phyloP scores from a whole-genome alignment of 2,113 vertebrate species.

The Chaetorhynchus papuensis region DNA sequence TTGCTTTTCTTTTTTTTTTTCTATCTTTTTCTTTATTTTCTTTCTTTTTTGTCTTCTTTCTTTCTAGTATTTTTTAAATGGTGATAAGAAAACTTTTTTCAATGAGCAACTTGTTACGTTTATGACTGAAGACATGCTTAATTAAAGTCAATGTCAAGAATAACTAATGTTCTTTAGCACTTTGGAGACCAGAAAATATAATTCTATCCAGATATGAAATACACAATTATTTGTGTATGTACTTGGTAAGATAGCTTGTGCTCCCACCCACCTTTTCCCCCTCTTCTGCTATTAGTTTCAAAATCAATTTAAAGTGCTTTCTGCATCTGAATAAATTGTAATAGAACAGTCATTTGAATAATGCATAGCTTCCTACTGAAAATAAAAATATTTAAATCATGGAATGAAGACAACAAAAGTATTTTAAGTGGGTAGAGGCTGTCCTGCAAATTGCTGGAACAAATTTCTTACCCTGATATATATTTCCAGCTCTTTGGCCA shows the following conservation, averaged over 20 bases:
- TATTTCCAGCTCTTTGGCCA: neutral
- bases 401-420: neutral
- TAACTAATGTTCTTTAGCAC: neutral
- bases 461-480: neutral
- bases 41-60: neutral
- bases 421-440: neutral
- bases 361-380: neutral
- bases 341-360: conserved; percentile 3
- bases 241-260: neutral
- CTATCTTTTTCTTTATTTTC: no score
- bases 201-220: neutral
- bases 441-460: neutral
- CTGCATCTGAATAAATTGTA: neutral
- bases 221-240: neutral
- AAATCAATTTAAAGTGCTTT: conserved; percentile 29
- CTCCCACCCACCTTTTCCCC: neutral
- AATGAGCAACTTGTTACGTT: neutral
- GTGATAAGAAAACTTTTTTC: neutral
- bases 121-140: neutral
- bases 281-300: neutral
- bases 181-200: neutral
- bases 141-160: neutral
- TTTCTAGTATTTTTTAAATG: neutral
- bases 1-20: no score
- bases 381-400: conserved; percentile 1